Conservation (phyloP, 2,113 vertebrate species). For the Gymnogyps californianus region DNA sequence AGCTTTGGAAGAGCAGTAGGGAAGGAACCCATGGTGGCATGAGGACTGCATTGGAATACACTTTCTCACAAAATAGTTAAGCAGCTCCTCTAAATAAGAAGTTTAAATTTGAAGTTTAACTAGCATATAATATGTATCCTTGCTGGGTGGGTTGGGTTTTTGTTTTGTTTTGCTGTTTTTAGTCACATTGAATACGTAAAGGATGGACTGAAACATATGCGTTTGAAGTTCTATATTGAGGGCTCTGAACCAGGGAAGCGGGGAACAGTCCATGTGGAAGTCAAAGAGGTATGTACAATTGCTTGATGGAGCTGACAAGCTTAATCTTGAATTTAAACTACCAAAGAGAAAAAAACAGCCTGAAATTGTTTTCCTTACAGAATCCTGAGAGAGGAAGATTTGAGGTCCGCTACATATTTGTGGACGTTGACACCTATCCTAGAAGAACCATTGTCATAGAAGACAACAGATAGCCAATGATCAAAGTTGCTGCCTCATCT, state of each 20-base stretch:
- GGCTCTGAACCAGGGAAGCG: slow-evolving; percentile 87
- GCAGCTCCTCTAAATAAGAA: not conserved
- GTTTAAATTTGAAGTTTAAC: not conserved
- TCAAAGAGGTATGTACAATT: slow-evolving; percentile 85
- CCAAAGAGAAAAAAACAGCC: not conserved
- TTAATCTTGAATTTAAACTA: not conserved
- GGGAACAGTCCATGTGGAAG: slow-evolving; percentile 89
- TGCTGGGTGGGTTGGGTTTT: not conserved
- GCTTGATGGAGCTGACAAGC: not conserved
- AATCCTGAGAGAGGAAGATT: slow-evolving; percentile 84
- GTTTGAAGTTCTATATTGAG: slow-evolving; percentile 93
- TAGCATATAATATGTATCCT: not conserved
- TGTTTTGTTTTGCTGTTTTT: slow-evolving; percentile 9
- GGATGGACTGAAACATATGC: slow-evolving; percentile 85
- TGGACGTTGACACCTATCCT: slow-evolving; percentile 87
- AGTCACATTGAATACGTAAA: slow-evolving; percentile 88
- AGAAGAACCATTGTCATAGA: slow-evolving; percentile 88
- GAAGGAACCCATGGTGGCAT: not conserved
- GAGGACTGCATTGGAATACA: not conserved
- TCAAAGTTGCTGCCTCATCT: not conserved
- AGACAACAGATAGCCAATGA: slow-evolving; percentile 80
- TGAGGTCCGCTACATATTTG: slow-evolving; percentile 90
- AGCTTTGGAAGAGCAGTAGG: not conserved
- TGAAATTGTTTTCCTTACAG: slow-evolving; percentile 65
- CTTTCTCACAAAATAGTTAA: not conserved